Percentiles rank a stretch among this genome's conserved stretches.
Conservation (phyloP, 2,113 vertebrate species). For the Passer domesticus region DNA sequence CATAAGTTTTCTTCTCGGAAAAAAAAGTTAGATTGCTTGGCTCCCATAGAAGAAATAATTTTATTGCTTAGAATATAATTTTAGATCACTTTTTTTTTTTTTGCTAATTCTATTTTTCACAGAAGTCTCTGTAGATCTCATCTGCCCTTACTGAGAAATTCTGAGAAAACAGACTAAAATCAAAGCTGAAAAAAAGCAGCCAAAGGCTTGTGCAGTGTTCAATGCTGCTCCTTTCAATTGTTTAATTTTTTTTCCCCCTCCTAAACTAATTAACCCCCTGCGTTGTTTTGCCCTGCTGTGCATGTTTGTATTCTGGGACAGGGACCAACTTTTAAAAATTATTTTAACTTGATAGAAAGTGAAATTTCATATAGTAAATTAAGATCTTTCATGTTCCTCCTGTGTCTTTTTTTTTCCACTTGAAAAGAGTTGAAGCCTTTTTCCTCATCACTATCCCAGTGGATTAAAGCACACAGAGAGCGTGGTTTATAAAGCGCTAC, state of each 20-base stretch:
- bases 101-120: background rate
- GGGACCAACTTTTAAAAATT: conserved; percentile 28
- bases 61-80: background rate
- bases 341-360: conserved; percentile 33
- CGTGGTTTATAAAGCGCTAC: conserved; percentile 41
- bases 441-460: conserved; percentile 1
- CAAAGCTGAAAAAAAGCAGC: conserved; percentile 15
- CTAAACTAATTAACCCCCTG: conserved; percentile 25
- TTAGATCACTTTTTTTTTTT: background rate
- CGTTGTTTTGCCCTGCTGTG: background rate
- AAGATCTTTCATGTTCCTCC: conserved; percentile 5
- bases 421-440: conserved; percentile 30
- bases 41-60: background rate
- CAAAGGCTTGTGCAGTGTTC: background rate
- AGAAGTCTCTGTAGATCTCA: background rate
- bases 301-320: conserved; percentile 21
- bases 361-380: conserved; percentile 3
- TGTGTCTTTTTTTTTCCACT: background rate
- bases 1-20: conserved; percentile 13
- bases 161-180: background rate
- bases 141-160: background rate
- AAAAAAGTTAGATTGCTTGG: background rate
- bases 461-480: conserved; percentile 41
- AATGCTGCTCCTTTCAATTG: conserved; percentile 18
- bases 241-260: background rate